These are phyloP conservation scores for Strigops habroptila DNA, from an alignment of 2,113 vertebrate genomes.

Conservation along the genomic window DNA sequence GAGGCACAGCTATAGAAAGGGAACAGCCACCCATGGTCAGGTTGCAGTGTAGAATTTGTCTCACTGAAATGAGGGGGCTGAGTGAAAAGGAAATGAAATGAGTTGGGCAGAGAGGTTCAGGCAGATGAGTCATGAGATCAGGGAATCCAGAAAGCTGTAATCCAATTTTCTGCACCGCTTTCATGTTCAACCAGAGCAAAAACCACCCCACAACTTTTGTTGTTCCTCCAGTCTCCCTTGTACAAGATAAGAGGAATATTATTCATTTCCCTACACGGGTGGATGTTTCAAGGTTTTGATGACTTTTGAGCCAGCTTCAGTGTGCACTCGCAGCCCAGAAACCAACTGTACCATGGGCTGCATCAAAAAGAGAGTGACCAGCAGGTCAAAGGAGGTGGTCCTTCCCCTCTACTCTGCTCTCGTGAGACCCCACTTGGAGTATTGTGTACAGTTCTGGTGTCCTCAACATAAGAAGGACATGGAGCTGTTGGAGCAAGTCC, in stretches of 20 bases:
- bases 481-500: too few species aligned
- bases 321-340: background rate
- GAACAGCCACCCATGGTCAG: background rate
- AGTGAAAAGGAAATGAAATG: background rate
- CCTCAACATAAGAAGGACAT: too few species aligned
- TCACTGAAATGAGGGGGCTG: background rate
- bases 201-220: background rate
- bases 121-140: background rate
- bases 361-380: background rate
- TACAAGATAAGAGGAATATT: background rate
- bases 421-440: too few species aligned
- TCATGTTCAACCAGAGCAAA: background rate
- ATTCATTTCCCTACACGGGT: background rate
- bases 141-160: slow-evolving; percentile 18
- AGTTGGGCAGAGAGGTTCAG: background rate
- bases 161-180: background rate
- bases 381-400: background rate
- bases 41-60: background rate
- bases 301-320: background rate
- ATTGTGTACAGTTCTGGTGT: too few species aligned
- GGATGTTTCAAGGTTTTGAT: background rate
- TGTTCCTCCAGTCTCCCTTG: background rate
- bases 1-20: background rate
- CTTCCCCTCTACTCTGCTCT: background rate
- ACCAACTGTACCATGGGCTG: background rate